A percentile compares a stretch with the other conserved stretches of the same genome.
phyloP scores from a whole-genome alignment of 2,888 invertebrate species.

The Zeuzera pyrina region DNA sequence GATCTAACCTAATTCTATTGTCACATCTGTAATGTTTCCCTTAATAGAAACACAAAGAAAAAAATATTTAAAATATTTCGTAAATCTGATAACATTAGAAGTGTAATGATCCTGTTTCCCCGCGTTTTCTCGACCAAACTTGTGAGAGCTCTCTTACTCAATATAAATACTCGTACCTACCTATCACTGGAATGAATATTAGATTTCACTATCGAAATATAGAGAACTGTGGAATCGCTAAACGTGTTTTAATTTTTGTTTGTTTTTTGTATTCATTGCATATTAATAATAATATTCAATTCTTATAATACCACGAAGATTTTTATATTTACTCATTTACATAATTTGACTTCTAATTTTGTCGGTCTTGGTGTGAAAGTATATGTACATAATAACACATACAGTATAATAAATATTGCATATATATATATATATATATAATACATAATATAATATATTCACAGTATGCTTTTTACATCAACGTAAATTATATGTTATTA shows the following conservation, averaged over 20 bases:
- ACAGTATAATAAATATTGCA: too few species aligned
- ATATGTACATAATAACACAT: too few species aligned
- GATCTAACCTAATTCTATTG: too few species aligned
- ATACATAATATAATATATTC: too few species aligned
- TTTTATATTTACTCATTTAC: background rate
- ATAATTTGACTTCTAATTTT: background rate
- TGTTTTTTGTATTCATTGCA: background rate
- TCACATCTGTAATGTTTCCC: too few species aligned
- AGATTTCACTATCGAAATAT: constrained; percentile 48
- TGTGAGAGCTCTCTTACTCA: constrained; percentile 30
- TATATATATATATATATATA: too few species aligned
- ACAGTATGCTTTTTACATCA: too few species aligned
- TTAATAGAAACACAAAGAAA: background rate
- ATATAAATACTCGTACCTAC: constrained; percentile 51
- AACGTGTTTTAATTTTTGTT: background rate
- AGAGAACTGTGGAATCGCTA: constrained; percentile 27
- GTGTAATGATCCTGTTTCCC: constrained; percentile 29
- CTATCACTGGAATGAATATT: constrained; percentile 56
- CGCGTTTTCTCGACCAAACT: constrained; percentile 19
- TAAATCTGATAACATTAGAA: constrained; percentile 26
- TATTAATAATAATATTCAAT: background rate
- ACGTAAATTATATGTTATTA: too few species aligned
- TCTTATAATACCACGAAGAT: background rate
- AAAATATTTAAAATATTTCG: constrained; percentile 14
- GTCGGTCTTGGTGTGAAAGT: background rate